Percentiles rank a stretch among this genome's conserved stretches.
phyloP scores from a whole-genome alignment of 1,140 invertebrate species.

The Nasonia vitripennis region DNA sequence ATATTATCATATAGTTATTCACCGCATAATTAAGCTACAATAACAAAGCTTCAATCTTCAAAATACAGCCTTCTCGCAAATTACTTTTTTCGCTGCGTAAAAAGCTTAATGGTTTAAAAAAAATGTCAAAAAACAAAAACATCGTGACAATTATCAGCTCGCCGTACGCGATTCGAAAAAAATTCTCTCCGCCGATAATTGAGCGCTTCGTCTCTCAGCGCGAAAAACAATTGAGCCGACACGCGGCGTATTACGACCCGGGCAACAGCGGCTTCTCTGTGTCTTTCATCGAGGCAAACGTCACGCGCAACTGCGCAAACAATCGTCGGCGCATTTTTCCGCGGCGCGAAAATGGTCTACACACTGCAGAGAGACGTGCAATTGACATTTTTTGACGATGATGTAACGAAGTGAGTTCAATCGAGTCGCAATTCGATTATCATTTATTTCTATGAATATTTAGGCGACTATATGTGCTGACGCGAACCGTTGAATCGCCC shows the following conservation, averaged over 20 bases:
- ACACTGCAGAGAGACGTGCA: not conserved
- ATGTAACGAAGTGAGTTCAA: not conserved
- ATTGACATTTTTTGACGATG: not conserved
- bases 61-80: not conserved
- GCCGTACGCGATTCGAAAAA: not conserved
- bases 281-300: not conserved
- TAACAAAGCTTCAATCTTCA: not conserved
- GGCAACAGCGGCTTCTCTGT: not conserved
- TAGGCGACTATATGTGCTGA: not conserved
- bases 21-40: too few relatives aligned
- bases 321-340: slow-evolving; percentile 7
- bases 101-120: not conserved
- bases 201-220: not conserved
- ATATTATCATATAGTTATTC: too few relatives aligned
- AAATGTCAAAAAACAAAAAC: not conserved
- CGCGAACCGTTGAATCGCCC: too few relatives aligned
- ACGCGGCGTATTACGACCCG: not conserved
- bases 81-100: not conserved
- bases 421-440: not conserved
- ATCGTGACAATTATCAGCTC: not conserved
- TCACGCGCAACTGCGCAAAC: slow-evolving; percentile 29
- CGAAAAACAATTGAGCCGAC: not conserved
- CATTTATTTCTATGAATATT: not conserved
- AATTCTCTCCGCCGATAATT: not conserved
- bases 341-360: not conserved